These are phyloP conservation scores for Brachionus calyciflorus DNA, from an alignment of 1,140 invertebrate genomes.

Conservation along the genomic window DNA sequence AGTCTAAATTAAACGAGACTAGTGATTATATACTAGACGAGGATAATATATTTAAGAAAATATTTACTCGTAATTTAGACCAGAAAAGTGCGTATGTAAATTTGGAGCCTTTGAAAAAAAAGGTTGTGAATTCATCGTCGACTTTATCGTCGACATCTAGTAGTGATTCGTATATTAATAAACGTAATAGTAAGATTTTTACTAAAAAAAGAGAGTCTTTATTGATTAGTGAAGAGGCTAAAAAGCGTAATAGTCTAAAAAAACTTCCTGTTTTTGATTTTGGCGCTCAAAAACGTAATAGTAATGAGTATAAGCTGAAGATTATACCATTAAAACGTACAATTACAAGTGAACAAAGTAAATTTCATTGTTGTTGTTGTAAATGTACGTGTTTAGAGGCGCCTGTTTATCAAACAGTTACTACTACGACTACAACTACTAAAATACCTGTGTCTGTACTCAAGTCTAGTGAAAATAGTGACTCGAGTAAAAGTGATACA, in stretches of 20 bases:
- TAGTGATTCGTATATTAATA: neutral
- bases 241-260: constrained; percentile 1
- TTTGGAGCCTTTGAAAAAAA: constrained; percentile 21
- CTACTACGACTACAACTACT: neutral
- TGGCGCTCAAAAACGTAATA: neutral
- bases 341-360: neutral
- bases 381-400: neutral
- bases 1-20: neutral
- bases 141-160: neutral
- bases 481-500: neutral
- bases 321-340: neutral
- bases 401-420: neutral
- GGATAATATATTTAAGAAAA: constrained; percentile 29
- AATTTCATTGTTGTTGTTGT: constrained; percentile 10
- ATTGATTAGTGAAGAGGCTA: neutral
- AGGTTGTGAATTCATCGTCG: neutral
- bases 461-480: neutral
- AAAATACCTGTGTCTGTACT: neutral
- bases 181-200: neutral
- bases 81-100: neutral
- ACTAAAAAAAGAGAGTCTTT: constrained; percentile 16
- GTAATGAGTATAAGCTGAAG: constrained; percentile 14
- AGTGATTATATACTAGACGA: constrained; percentile 1
- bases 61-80: constrained; percentile 30
- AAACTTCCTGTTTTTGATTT: constrained; percentile 16